Base-by-base conservation (phyloP, 2,888 invertebrate genomes). In the Xylota sylvarum region DNA sequence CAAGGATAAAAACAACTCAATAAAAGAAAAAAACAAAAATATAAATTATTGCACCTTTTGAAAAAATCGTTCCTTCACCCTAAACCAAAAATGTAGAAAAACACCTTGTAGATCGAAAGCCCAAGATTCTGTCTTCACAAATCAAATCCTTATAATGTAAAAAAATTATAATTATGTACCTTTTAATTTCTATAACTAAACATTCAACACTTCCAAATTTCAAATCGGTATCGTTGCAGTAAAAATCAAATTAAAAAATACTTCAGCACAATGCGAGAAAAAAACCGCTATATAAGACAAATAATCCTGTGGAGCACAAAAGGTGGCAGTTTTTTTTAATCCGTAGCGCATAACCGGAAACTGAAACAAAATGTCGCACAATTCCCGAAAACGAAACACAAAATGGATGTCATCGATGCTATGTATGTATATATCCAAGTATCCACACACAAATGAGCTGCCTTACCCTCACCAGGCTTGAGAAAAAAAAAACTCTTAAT, bases 341-440 rank as follows among this genome's bases (percentile, higher is more conserved):
- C 4, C 6, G 6, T 5, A 48, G 6, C 5, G 6, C 14, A 52
- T 23, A 43, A 19, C 65, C 76, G 76, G 67, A 77, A 65, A 58
- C 48, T 40, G 35, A 67, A 67, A 58, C 67, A 77, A 58, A n/a
- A 67, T 77, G 58, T 77, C 55, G 55, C 27, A 50, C 35, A 23
- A 30, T 56, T 27, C 43, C n/a, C 56, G 19, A 32, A 9, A 58
- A 35, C 7, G 27, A 17, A 58, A 60, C 77, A 69, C 69, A 78
- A 78, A 77, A 77, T 77, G 76, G 58, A 30, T 35, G 56, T 19
- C 35, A 23, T 5, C 37, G 4, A 50, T 35, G 12, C 19, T 50
- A 17, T 12, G 19, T 10, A 30, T 27, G 37, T 37, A 10, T 37
- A 1, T 10, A 37, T 9, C 50, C 3, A 43, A 69, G 43, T 64